phyloP scores from a whole-genome alignment of 2,888 invertebrate genomes.

The Nemotelus pantherinus region DNA sequence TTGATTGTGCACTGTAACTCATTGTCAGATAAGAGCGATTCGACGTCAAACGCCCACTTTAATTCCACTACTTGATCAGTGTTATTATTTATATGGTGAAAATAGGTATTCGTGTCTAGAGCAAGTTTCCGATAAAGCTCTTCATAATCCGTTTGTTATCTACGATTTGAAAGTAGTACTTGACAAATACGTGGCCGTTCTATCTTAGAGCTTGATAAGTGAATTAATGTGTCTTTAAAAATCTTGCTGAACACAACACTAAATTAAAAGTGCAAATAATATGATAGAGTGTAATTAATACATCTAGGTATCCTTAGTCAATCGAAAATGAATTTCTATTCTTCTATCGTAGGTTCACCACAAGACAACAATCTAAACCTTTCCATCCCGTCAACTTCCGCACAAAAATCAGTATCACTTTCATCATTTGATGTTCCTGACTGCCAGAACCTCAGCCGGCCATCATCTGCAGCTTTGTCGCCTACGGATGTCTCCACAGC shows the following conservation, averaged over 20 bases:
- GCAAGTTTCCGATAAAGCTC: not conserved
- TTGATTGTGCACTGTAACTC: not conserved
- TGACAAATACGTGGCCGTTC: too few species aligned
- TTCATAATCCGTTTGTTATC: too few species aligned
- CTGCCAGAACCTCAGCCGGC: slow-evolving; percentile 52
- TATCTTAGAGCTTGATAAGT: too few species aligned
- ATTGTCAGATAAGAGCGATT: slow-evolving; percentile 1
- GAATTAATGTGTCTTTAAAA: too few species aligned
- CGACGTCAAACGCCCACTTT: slow-evolving; percentile 15
- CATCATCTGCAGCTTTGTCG: slow-evolving; percentile 21
- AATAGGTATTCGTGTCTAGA: not conserved
- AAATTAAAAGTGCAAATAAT: too few species aligned
- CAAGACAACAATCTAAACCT: slow-evolving; percentile 37
- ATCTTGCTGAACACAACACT: too few species aligned
- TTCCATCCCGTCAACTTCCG: slow-evolving; percentile 44
- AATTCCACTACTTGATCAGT: not conserved
- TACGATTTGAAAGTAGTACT: too few species aligned
- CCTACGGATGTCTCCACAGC: slow-evolving; percentile 55
- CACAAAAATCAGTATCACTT: slow-evolving; percentile 33
- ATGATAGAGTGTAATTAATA: too few species aligned
- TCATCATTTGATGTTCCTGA: slow-evolving; percentile 38
- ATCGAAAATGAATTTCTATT: too few species aligned
- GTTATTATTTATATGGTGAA: not conserved
- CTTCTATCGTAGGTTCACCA: not conserved
- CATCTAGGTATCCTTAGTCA: too few species aligned